phyloP scores from a whole-genome alignment of 35 echinoderm and acorn worm genomes.

The Heliocidaris erythrogramma region DNA sequence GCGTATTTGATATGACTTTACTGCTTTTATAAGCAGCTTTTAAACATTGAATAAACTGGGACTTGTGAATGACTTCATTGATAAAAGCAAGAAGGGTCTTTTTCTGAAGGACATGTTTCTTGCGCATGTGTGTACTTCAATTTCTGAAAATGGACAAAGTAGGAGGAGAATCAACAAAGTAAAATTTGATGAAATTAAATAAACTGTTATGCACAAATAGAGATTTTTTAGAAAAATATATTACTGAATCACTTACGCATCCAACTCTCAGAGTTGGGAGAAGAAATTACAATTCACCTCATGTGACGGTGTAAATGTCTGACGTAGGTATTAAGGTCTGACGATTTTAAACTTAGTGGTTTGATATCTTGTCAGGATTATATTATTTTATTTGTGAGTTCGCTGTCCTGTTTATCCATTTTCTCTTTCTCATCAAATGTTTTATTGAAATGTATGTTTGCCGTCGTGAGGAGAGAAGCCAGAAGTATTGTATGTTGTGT shows the following conservation, averaged over 20 bases:
- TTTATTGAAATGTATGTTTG: background rate
- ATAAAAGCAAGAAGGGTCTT: background rate
- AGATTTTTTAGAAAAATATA: background rate
- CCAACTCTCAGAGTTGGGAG: background rate
- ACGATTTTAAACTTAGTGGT: background rate
- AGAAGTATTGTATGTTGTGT: slow-evolving; percentile 29
- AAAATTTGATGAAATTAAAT: background rate
- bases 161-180: background rate
- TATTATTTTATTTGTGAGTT: background rate
- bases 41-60: background rate
- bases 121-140: background rate
- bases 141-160: background rate
- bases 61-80: background rate
- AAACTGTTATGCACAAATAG: background rate
- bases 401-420: too few species aligned
- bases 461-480: background rate
- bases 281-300: background rate
- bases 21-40: background rate
- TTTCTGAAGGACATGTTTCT: background rate
- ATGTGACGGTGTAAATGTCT: background rate
- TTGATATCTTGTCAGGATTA: background rate
- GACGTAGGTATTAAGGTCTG: background rate
- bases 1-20: background rate
- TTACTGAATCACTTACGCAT: background rate
- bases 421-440: background rate